Base-by-base conservation (phyloP, 2,113 vertebrate species). In the Protobothrops mucrosquamatus region DNA sequence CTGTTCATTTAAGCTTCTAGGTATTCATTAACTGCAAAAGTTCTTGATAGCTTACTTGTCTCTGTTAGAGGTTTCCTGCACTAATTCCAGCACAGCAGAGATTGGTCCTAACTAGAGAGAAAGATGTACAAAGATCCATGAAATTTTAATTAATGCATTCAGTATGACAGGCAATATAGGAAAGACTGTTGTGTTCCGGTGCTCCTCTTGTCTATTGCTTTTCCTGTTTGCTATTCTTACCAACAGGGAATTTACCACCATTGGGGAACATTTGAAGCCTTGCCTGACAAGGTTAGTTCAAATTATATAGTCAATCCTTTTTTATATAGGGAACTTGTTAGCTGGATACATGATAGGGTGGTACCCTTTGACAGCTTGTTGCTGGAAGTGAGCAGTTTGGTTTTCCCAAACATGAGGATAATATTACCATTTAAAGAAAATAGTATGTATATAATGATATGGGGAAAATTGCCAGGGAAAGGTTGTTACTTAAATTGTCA, bases 211-310 rank as follows among this genome's bases (percentile, higher is more conserved):
- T 87, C 95, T 94, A 90, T 20, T 93, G 85, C 14, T 23, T 95
- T 96, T 95, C 55, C 85, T 94, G 92, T 95, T 96, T 94, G 87
- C 87, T 3, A 43, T 59, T 43, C 91, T 89, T 2, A 94, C 90
- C 96, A 94, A 93, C 88, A 92, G 91, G 93, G 94, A 96, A 95
- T 95, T 94, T 95, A 93, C 93, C 97, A 94, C 94, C 95, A 98
- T 97, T 97, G 96, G 92, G 94, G 94, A 97, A 97, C 95, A 97
- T 97, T 95, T 97, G 95, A 98, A 97, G 93, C 92, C 94, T 96
- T 96, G 92, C 94, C 95, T 97, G 97, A 98, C 97, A 98, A 97
- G 96, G 96, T 95, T 97, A 96, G 34, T 97, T 97, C 96, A 97
- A 97, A 97, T 97, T 96, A 97, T 94, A 96, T 97, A 97, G 97